Base-by-base conservation (phyloP, 2,888 invertebrate genomes). In the Drosophila greeni region DNA sequence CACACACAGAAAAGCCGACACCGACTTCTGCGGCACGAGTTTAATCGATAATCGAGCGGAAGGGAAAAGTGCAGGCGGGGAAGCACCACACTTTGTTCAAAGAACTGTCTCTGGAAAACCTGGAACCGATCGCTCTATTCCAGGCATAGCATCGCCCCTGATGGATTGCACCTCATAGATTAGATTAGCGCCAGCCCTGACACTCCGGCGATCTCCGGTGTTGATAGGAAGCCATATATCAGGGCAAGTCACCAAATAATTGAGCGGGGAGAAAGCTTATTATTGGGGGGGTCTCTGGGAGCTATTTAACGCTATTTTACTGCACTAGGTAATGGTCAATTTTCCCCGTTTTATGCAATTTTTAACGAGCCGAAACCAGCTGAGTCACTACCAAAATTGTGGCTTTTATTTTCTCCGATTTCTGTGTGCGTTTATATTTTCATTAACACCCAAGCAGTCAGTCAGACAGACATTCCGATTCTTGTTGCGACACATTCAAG, bases 401-500 rank as follows among this genome's bases (percentile, higher is more conserved):
- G 45, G 14, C 20, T 29, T 47, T 45, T 26, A 18, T 37, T 34
- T 34, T 56, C 2, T 20, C 24, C 31, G 14, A 20, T 34, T 36
- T 37, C 11, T 37, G 18, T 42, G 14, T 48, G 40, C 43, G 39
- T 47, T 36, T 31, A 20, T 31, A 20, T 43, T 65, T 82, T 82
- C 71, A 82, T 81, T 81, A 81, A 55, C 77, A 68, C 57, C 57
- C 64, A 37, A 45, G 45, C 53, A 49, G 37, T 3, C 20, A 3
- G n/a, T n/a, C n/a, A 20, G 2, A 31, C 61, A 33, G 40, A 68
- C 77, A 83, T 74, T 83, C 75, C 72, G 74, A 72, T 66, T 70
- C 66, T 65, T 71, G 68, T 83, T 75, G 83, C 70, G 85, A 83
- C 84, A 83, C 72, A 24, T 78, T 81, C 85, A 81, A 81, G 85